These are phyloP conservation scores for Sycobia sp. DNA, from an alignment of 1,140 invertebrate species.

Conservation along the genomic window DNA sequence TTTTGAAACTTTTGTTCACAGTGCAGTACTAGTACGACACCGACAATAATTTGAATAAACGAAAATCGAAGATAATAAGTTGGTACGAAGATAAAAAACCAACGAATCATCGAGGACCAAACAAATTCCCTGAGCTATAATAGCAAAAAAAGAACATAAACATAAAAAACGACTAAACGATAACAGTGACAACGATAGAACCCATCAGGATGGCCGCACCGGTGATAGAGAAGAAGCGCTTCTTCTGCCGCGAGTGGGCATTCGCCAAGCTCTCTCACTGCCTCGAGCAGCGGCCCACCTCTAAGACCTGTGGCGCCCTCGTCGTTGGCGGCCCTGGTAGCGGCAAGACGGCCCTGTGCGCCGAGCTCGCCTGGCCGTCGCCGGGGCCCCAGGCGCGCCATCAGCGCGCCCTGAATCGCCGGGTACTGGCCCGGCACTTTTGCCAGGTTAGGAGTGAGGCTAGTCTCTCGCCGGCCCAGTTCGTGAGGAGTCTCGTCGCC, in stretches of 20 bases:
- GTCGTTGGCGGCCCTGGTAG: conserved; percentile 88
- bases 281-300: conserved; percentile 79
- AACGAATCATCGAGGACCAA: too few relatives aligned
- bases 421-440: conserved; percentile 82
- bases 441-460: conserved; percentile 69
- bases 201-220: conserved; percentile 53
- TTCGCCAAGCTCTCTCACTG: conserved; percentile 93
- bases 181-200: too few relatives aligned
- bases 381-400: conserved; percentile 69
- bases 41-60: too few relatives aligned
- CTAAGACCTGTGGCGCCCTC: conserved; percentile 80
- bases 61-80: too few relatives aligned
- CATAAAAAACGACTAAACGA: too few relatives aligned
- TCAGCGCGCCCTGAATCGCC: conserved; percentile 74
- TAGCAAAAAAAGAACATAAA: too few relatives aligned
- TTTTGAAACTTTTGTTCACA: too few relatives aligned
- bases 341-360: conserved; percentile 84
- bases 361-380: conserved; percentile 79
- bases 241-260: conserved; percentile 90
- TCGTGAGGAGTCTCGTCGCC: conserved; percentile 74
- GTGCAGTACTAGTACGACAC: too few relatives aligned
- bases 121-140: too few relatives aligned
- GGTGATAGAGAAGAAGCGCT: conserved; percentile 68
- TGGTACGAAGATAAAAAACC: too few relatives aligned
- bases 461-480: conserved; percentile 77